phyloP scores from a whole-genome alignment of 2,797 vertebrate genomes.

The Coccyzus lansbergi region DNA sequence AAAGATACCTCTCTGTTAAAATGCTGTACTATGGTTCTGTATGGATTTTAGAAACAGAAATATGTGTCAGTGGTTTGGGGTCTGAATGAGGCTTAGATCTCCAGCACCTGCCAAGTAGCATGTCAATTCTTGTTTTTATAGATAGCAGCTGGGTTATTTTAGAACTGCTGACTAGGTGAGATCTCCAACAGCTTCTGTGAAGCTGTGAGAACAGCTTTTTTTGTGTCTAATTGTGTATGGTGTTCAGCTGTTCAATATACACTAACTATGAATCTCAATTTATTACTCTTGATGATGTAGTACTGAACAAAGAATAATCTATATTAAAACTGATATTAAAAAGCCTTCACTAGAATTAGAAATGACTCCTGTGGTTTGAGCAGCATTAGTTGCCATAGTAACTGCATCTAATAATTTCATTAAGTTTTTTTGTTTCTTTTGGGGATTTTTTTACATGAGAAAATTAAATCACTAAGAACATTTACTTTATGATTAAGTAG shows the following conservation, averaged over 20 bases:
- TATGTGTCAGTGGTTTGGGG: neutral
- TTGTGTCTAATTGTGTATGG: neutral
- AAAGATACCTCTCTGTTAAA: neutral
- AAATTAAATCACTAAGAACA: neutral
- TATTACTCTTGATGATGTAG: neutral
- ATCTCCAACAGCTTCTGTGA: neutral
- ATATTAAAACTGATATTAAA: constrained; percentile 5
- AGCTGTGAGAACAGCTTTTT: neutral
- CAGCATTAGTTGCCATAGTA: constrained; percentile 7
- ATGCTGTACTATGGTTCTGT: neutral
- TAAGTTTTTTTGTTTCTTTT: neutral
- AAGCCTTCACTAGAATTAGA: neutral
- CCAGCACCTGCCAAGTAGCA: neutral
- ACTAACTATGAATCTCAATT: neutral
- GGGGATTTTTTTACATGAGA: neutral
- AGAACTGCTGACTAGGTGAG: neutral
- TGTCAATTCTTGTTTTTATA: neutral
- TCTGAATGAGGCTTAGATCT: neutral
- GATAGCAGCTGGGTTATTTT: neutral
- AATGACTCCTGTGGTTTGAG: neutral
- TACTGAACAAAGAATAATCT: neutral
- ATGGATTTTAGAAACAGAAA: neutral
- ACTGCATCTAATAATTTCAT: neutral
- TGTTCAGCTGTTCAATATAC: neutral
- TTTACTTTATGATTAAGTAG: neutral